phyloP scores from a whole-genome alignment of 2,888 invertebrate genomes.

The Hanleya hanleyi region DNA sequence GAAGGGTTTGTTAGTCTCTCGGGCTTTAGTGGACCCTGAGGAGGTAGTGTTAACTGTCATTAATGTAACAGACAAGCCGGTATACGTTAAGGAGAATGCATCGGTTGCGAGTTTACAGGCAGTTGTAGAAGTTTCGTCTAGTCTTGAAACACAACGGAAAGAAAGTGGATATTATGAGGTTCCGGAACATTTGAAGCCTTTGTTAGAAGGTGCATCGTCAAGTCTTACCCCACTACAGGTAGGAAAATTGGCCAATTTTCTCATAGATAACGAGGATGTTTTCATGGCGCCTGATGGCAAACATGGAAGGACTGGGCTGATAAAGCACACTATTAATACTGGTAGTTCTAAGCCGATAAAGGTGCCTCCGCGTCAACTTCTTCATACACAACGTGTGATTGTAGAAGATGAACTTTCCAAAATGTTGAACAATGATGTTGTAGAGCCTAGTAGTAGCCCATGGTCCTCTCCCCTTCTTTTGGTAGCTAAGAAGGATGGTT shows the following conservation, averaged over 20 bases:
- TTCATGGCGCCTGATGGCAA: neutral
- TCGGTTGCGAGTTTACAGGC: slow-evolving; percentile 9
- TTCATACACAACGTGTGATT: neutral
- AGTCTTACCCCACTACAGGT: neutral
- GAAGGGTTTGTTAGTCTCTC: slow-evolving; percentile 16
- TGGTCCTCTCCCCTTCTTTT: slow-evolving; percentile 25
- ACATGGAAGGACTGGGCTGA: neutral
- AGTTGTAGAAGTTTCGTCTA: neutral
- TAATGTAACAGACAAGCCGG: slow-evolving; percentile 17
- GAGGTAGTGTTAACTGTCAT: slow-evolving; percentile 13
- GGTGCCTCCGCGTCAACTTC: neutral
- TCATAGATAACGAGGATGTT: neutral
- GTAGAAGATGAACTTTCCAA: neutral
- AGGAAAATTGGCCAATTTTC: neutral
- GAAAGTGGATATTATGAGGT: neutral
- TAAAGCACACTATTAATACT: neutral
- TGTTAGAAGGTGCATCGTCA: neutral
- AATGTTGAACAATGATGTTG: slow-evolving; percentile 26
- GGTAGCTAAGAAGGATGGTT: slow-evolving; percentile 26
- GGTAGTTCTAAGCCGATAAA: neutral
- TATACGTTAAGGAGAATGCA: slow-evolving; percentile 18
- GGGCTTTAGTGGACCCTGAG: neutral
- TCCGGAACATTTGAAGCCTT: neutral
- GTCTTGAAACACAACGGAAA: neutral
- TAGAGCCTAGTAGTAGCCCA: slow-evolving; percentile 25